These are phyloP conservation scores for Watsonalla cultraria DNA, from an alignment of 2,888 invertebrate genomes.

Conservation along the genomic window DNA sequence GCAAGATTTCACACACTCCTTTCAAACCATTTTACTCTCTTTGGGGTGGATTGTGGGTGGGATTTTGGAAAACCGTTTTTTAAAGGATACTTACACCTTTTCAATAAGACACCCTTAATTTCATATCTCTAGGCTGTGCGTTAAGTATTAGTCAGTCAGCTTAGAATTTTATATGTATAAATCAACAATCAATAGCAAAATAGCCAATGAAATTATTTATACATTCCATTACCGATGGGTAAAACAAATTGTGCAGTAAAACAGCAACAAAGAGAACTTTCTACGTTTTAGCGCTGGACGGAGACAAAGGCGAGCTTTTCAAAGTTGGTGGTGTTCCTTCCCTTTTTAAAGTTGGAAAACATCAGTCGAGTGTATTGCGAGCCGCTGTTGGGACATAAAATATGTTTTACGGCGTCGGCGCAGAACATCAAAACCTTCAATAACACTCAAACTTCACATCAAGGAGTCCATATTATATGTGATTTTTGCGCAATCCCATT, in stretches of 20 bases:
- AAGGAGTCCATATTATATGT: slow-evolving; percentile 27
- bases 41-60: no score
- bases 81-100: no score
- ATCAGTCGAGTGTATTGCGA: slow-evolving; percentile 51
- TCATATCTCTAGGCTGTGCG: no score
- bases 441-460: slow-evolving; percentile 59
- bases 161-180: background rate
- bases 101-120: no score
- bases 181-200: background rate
- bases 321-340: slow-evolving; percentile 51
- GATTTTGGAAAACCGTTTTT: no score
- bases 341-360: slow-evolving; percentile 63
- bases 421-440: slow-evolving; percentile 66
- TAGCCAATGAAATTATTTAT: background rate
- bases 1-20: no score
- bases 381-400: slow-evolving; percentile 63
- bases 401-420: slow-evolving; percentile 66
- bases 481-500: slow-evolving; percentile 40
- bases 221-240: background rate
- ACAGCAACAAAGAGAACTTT: slow-evolving; percentile 48
- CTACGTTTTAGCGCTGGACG: slow-evolving; percentile 59
- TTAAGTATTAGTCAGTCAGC: no score
- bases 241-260: slow-evolving; percentile 26
- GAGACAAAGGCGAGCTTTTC: slow-evolving; percentile 57
- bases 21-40: no score